Evolutionary conservation across 2,888 invertebrate genomes (phyloP).

Genomic region (Drosophila demipolita): DNA sequence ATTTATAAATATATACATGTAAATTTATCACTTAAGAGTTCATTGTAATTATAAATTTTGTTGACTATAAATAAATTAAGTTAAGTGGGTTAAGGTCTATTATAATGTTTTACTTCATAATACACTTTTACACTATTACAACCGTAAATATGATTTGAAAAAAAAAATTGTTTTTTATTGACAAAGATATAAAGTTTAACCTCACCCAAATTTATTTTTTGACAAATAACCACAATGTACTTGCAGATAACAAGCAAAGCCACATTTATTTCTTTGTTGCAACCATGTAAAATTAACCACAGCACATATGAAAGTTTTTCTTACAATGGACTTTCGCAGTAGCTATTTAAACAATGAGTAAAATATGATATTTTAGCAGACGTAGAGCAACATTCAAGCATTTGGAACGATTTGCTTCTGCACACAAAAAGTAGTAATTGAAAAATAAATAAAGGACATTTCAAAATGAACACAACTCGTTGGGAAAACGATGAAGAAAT

Average conservation of each 20-base stretch:
- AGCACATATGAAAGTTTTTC: neutral
- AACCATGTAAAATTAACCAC: neutral
- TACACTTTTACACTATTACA: neutral
- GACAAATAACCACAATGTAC: conserved; percentile 11
- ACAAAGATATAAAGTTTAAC: neutral
- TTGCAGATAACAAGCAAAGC: conserved; percentile 19
- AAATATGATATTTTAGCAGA: neutral
- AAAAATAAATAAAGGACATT: neutral
- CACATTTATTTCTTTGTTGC: neutral
- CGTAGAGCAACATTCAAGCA: neutral
- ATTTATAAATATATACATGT: neutral
- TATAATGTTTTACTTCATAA: neutral
- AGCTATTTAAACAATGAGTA: conserved; percentile 10
- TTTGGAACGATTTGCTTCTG: neutral
- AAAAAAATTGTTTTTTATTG: neutral
- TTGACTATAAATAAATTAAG: neutral
- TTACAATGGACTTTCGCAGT: no score
- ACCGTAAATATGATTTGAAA: neutral
- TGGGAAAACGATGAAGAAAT: conserved; percentile 87
- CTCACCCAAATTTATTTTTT: neutral
- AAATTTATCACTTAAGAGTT: neutral
- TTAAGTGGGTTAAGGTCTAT: neutral
- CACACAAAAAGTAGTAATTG: neutral
- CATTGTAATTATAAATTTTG: neutral
- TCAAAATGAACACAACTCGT: conserved; percentile 40